Conservation (phyloP, 1,140 invertebrate genomes). For the Drosophila kohkoa region DNA sequence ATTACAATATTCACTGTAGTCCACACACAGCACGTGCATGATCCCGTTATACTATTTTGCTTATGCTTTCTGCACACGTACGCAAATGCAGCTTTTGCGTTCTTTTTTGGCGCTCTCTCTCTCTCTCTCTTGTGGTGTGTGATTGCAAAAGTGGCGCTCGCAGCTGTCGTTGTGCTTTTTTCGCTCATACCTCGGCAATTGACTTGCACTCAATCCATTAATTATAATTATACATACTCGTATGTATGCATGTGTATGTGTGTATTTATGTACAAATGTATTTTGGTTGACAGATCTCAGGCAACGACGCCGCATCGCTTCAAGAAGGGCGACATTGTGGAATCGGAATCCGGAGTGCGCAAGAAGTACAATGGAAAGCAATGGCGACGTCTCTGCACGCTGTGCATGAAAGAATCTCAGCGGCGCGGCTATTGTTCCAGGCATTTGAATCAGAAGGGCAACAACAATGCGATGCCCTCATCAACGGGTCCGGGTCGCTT, state of each 20-base stretch:
- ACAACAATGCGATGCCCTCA: conserved; percentile 75
- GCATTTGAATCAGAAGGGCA: conserved; percentile 91
- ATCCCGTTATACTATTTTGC: neutral
- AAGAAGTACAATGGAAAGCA: conserved; percentile 99
- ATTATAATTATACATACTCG: conserved; percentile 21
- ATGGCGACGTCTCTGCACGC: conserved; percentile 96
- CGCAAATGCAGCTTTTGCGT: neutral
- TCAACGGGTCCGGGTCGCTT: conserved; percentile 79
- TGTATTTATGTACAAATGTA: conserved; percentile 12
- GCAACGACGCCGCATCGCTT: conserved; percentile 97
- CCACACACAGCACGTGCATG: neutral
- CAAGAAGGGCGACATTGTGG: conserved; percentile 99
- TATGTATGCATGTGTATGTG: neutral
- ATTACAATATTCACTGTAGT: neutral
- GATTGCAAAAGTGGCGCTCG: conserved; percentile 3
- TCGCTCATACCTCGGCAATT: conserved; percentile 3
- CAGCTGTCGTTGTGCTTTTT: neutral
- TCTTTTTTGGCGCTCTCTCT: conserved; percentile 22
- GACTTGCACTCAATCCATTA: conserved; percentile 36
- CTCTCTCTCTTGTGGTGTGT: neutral
- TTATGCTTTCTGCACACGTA: conserved; percentile 16
- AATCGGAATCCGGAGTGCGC: conserved; percentile 97
- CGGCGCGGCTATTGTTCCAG: conserved; percentile 97
- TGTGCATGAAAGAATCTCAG: conserved; percentile 99
- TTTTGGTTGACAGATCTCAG: conserved; percentile 89